Evolutionary conservation across 2,888 invertebrate species (phyloP).

Genomic region (Calliphora vomitoria): DNA sequence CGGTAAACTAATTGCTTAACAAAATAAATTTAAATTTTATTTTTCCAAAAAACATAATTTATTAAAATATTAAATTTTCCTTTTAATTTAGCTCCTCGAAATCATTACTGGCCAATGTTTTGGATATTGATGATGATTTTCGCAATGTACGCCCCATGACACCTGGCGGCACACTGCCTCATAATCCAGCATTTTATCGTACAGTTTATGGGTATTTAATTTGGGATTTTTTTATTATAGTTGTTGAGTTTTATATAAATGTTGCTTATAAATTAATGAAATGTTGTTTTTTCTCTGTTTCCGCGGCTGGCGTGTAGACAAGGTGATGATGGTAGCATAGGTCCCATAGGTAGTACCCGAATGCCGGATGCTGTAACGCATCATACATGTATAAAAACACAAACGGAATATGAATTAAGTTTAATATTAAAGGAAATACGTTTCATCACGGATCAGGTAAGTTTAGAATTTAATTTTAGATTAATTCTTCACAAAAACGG

Average conservation of each 20-base stretch:
- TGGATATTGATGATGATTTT: slow-evolving; percentile 99
- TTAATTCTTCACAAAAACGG: background rate
- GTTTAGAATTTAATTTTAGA: slow-evolving; percentile 75
- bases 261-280: background rate
- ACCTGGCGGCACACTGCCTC: slow-evolving; percentile 86
- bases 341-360: slow-evolving; percentile 88
- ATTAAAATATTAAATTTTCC: background rate
- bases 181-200: slow-evolving; percentile 89
- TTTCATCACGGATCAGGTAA: slow-evolving; percentile 95
- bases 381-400: slow-evolving; percentile 91
- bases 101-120: slow-evolving; percentile 97
- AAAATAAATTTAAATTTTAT: background rate
- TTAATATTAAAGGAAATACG: slow-evolving; percentile 97
- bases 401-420: slow-evolving; percentile 96
- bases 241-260: background rate
- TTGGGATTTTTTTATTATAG: slow-evolving; percentile 34
- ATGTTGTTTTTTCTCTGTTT: slow-evolving; percentile 19
- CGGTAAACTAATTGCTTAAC: slow-evolving; percentile 82
- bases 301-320: slow-evolving; percentile 79
- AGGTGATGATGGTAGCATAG: slow-evolving; percentile 85
- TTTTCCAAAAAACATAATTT: background rate
- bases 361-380: slow-evolving; percentile 91
- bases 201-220: slow-evolving; percentile 89
- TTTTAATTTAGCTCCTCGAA: slow-evolving; percentile 90
- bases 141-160: slow-evolving; percentile 91